A percentile compares a stretch with the other conserved stretches of the same genome.
Evolutionary conservation across 1,140 invertebrate species (phyloP).

Genomic region (Hetaerina americana): DNA sequence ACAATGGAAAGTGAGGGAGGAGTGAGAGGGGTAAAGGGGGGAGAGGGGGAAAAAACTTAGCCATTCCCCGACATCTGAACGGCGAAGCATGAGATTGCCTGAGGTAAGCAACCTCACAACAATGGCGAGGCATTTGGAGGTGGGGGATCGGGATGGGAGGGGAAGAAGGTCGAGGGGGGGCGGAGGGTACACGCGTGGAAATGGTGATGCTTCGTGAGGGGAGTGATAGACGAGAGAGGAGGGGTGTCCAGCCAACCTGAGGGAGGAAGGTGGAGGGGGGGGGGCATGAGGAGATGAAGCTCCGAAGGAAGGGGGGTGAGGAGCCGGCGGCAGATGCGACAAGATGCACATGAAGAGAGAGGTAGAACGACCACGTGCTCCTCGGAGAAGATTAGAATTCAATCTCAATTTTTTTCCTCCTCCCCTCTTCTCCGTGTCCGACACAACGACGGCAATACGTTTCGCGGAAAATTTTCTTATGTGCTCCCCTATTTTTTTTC

Average conservation of each 20-base stretch:
- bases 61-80: not conserved
- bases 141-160: not conserved
- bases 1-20: too few species aligned
- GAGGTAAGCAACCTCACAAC: not conserved
- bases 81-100: not conserved
- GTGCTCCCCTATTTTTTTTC: too few species aligned
- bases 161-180: not conserved
- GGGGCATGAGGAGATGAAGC: not conserved
- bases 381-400: too few species aligned
- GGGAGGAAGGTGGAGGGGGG: not conserved
- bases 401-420: too few species aligned
- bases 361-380: too few species aligned
- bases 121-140: not conserved
- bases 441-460: too few species aligned
- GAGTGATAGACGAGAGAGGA: not conserved
- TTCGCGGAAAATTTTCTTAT: too few species aligned
- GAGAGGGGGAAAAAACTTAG: not conserved
- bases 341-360: not conserved
- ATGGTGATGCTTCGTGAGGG: not conserved
- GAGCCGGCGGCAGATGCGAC: not conserved
- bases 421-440: too few species aligned
- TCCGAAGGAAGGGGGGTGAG: not conserved
- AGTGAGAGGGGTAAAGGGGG: not conserved
- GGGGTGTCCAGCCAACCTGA: too few species aligned
- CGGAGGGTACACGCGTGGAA: not conserved